These are phyloP conservation scores for Barypeithes pellucidus DNA, from an alignment of 2,888 invertebrate species.

Conservation along the genomic window DNA sequence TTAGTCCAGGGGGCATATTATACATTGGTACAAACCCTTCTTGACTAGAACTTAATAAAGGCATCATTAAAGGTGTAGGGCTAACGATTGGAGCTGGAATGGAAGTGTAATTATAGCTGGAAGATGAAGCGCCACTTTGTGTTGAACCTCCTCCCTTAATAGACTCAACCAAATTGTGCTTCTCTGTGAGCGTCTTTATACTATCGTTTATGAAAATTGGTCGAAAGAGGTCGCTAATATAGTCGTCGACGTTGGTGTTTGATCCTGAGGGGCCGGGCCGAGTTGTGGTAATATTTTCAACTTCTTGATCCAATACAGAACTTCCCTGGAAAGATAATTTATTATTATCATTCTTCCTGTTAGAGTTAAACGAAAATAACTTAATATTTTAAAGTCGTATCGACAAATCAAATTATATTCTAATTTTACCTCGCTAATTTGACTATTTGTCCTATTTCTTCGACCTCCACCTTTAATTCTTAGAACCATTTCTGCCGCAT, in stretches of 20 bases:
- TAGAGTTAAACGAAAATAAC: too few species aligned
- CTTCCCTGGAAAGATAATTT: slow-evolving; percentile 55
- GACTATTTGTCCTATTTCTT: slow-evolving; percentile 68
- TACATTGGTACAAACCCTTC: slow-evolving; percentile 79
- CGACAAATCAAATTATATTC: too few species aligned
- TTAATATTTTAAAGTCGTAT: too few species aligned
- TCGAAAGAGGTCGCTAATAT: slow-evolving; percentile 80
- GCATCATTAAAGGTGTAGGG: slow-evolving; percentile 74
- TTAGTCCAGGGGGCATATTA: slow-evolving; percentile 73
- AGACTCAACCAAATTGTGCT: slow-evolving; percentile 79
- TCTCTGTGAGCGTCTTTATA: slow-evolving; percentile 79
- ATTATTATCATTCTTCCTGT: too few species aligned
- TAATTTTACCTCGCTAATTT: slow-evolving; percentile 54
- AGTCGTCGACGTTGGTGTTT: slow-evolving; percentile 79
- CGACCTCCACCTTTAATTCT: slow-evolving; percentile 78
- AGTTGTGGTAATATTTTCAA: slow-evolving; percentile 69
- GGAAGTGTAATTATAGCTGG: slow-evolving; percentile 67
- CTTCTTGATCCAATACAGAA: slow-evolving; percentile 69
- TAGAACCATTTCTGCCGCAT: slow-evolving; percentile 68
- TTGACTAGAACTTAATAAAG: slow-evolving; percentile 77
- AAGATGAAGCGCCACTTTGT: slow-evolving; percentile 71
- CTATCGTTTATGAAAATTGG: slow-evolving; percentile 83
- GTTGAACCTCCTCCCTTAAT: slow-evolving; percentile 89
- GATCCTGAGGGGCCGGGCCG: slow-evolving; percentile 56
- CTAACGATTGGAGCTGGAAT: slow-evolving; percentile 74